Evolutionary conservation across 2,113 vertebrate genomes (phyloP), one percentile per base, ranked within the genome.

Genomic region (Mormyrus lacerda): DNA sequence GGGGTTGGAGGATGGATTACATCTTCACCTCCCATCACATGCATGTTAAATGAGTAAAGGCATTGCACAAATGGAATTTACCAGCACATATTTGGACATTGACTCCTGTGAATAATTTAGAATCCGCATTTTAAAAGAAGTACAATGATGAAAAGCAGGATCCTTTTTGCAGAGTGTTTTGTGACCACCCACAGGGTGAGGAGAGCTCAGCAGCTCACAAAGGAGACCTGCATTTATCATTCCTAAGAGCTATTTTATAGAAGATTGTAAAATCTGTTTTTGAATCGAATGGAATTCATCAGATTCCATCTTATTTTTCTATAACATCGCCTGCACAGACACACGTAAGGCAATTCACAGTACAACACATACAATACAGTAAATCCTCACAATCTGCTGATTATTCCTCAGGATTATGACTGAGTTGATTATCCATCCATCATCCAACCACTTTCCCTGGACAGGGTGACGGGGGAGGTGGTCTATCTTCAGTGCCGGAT

Each of bases 1-100:
- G 35, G 17, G 73, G 15, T 42, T 42, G 73, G 73, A 79, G 73
- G 73, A 79, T 19, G 73, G 35, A 79, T 79, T 35, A 79, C 31
- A 17, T 42, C 73, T 79, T 89, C 35, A 61, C 24, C 65, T 73
- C 58, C 84, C 47, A 47, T 89, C 39, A 58, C 53, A 89, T 53
- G 35, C 73, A 65, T 44, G n/a, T 42, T 83, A 73, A 55, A 17
- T 51, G 31, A 48, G 58, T 48, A 73, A 82, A 83, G 15, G 48
- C 88, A 89, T 45, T 55, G 15, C 31, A 24, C 21, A 55, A 47
- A 13, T 35, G 65, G 24, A 44, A 51, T 76, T 65, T 50, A 76
- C 61, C 24, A 27, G 44, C 21, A 85, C 47, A 85, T n/a, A 85
- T 44, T 42, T 44, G 44, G 8, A 85, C 83, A 48, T n/a, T 50